Conservation (phyloP, 2,888 invertebrate genomes). For the Eueremaeus valkanovi region DNA sequence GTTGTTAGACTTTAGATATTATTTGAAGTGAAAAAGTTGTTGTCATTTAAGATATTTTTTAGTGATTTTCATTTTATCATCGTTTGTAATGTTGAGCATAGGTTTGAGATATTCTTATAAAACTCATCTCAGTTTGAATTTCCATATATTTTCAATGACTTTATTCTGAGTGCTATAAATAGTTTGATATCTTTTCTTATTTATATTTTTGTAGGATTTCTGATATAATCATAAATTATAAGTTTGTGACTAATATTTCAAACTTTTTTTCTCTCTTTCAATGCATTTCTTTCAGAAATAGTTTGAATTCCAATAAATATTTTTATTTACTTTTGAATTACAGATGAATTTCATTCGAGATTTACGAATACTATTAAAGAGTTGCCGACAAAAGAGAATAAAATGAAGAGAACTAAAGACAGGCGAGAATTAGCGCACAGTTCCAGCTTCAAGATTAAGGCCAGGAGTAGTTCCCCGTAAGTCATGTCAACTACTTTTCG, state of each 20-base stretch:
- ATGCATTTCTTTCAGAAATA: neutral
- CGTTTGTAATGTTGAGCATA: neutral
- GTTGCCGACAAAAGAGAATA: constrained; percentile 44
- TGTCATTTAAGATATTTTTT: neutral
- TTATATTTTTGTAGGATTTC: too few species aligned
- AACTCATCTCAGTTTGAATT: neutral
- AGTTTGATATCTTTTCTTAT: neutral
- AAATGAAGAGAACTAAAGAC: constrained; percentile 44
- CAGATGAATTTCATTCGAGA: neutral
- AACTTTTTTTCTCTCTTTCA: neutral
- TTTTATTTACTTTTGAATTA: neutral
- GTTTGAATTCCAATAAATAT: too few species aligned
- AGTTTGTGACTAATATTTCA: neutral
- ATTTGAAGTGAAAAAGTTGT: neutral
- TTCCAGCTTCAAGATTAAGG: constrained; percentile 33
- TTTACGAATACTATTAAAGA: constrained; percentile 39
- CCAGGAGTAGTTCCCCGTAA: constrained; percentile 34
- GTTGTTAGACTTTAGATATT: neutral
- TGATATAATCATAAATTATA: too few species aligned
- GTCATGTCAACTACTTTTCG: constrained; percentile 7
- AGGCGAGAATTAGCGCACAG: constrained; percentile 27
- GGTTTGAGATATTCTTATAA: neutral
- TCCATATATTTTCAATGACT: neutral
- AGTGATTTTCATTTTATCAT: neutral
- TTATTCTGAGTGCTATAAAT: neutral